Conservation (phyloP, 2,888 invertebrate genomes). For the Lochmaea crataegi region DNA sequence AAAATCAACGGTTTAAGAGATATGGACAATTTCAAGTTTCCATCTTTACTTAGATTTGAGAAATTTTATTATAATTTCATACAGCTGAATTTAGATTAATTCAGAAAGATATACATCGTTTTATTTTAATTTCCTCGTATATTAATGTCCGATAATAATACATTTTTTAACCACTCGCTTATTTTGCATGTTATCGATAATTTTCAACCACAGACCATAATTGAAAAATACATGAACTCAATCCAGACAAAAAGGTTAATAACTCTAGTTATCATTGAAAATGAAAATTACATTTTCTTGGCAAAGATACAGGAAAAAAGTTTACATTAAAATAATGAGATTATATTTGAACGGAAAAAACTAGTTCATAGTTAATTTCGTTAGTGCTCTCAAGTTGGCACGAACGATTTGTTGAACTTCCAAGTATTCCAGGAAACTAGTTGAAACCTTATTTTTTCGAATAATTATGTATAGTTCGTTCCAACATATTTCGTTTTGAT, state of each 20-base stretch:
- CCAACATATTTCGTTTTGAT: too few relatives aligned
- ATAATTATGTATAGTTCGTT: too few relatives aligned
- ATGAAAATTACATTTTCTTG: conserved; percentile 22
- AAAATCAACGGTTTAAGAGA: too few relatives aligned
- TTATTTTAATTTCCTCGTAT: too few relatives aligned
- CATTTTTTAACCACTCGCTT: background rate
- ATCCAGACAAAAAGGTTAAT: conserved; percentile 12
- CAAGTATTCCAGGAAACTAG: conserved; percentile 14
- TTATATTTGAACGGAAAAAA: conserved; percentile 22
- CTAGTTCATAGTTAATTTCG: conserved; percentile 25
- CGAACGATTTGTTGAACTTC: background rate
- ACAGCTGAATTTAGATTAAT: too few relatives aligned
- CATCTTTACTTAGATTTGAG: too few relatives aligned
- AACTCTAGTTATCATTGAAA: conserved; percentile 8
- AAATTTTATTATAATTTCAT: too few relatives aligned
- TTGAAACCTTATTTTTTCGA: too few relatives aligned
- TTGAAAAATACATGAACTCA: conserved; percentile 9
- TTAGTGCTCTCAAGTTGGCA: conserved; percentile 16
- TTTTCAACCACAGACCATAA: background rate
- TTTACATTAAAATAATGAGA: conserved; percentile 1
- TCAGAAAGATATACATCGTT: too few relatives aligned
- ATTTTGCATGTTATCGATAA: background rate
- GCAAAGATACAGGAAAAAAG: conserved; percentile 14
- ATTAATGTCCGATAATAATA: too few relatives aligned
- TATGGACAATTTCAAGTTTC: too few relatives aligned